phyloP scores from a whole-genome alignment of 1,140 invertebrate species.

The Acromyrmex heyeri region DNA sequence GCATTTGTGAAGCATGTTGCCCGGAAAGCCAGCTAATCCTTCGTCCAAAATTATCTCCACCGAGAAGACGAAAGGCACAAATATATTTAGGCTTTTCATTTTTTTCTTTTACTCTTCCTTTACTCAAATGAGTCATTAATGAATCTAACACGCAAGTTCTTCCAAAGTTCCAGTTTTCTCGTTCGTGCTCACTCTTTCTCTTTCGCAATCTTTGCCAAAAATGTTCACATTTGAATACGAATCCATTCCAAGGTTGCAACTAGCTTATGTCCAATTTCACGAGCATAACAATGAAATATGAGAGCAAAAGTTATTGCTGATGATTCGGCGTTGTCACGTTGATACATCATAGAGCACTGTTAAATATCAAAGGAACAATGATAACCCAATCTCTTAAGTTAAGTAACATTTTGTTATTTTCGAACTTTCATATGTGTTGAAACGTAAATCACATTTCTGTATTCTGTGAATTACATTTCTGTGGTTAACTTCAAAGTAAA shows the following conservation, averaged over 20 bases:
- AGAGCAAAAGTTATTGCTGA: neutral
- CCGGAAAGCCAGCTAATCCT: constrained; percentile 11
- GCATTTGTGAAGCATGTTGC: constrained; percentile 25
- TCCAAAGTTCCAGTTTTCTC: neutral
- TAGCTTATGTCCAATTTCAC: neutral
- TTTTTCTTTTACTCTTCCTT: neutral
- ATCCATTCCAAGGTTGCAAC: neutral
- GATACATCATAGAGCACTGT: constrained; percentile 6
- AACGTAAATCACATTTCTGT: no score
- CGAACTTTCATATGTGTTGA: no score
- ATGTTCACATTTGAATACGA: neutral
- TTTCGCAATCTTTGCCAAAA: neutral
- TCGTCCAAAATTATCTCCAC: constrained; percentile 41
- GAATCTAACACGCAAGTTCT: neutral
- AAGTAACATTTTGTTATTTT: no score
- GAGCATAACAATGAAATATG: constrained; percentile 10
- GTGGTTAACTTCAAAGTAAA: no score
- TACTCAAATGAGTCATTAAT: neutral
- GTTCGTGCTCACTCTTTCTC: neutral
- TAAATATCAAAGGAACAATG: no score
- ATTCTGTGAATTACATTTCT: no score
- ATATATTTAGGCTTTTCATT: constrained; percentile 8
- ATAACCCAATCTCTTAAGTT: no score
- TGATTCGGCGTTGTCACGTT: constrained; percentile 5
- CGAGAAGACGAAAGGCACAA: neutral